Base-by-base conservation (phyloP, 2,888 invertebrate species). In the Pristionchus maxplancki region DNA sequence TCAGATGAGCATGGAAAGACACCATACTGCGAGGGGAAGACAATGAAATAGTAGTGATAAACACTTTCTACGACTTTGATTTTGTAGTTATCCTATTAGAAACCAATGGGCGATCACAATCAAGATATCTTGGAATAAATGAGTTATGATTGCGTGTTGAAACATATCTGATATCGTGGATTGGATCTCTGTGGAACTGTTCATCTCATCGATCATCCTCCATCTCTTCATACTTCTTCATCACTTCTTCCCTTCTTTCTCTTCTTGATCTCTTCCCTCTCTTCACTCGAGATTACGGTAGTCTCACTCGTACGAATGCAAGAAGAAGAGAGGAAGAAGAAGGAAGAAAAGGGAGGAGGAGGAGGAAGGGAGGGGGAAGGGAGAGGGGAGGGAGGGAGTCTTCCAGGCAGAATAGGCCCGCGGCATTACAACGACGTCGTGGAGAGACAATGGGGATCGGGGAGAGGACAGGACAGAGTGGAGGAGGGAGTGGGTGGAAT, bases 271-370 rank as follows among this genome's bases (percentile, higher is more conserved):
- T 74, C 40, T 71, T 24, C 64, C 31, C 64, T 74, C 71, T 31
- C 20, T 40, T 40, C 71, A 31, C 71, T 40, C 40, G 40, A 74
- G 78, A 78, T 44, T 78, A 78, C 78, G 78, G 78, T 78, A 78
- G 78, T 28, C 78, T 78, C 78, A n/a, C 78, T 78, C 78, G 40
- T 48, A 78, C 71, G 71, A 37, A 58, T 67, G 71, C 34, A 64
- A 85, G 67, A 85, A 85, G 13, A 4, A 44, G 62, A 40, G 85
- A 64, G 85, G 44, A 85, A 44, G 48, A 64, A 85, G 85, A 44
- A 85, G 50, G 85, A 85, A 53, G 48, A 64, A 67, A 62, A 84
- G 64, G 34, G 50, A 53, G 40, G 37, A 8, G 40, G 62, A 62
- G 84, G 40, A 62, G 64, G 48, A 28, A 37, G 62, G 40, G 62